Conservation (phyloP, 2,888 invertebrate species). For the Scaptomyza reducta region DNA sequence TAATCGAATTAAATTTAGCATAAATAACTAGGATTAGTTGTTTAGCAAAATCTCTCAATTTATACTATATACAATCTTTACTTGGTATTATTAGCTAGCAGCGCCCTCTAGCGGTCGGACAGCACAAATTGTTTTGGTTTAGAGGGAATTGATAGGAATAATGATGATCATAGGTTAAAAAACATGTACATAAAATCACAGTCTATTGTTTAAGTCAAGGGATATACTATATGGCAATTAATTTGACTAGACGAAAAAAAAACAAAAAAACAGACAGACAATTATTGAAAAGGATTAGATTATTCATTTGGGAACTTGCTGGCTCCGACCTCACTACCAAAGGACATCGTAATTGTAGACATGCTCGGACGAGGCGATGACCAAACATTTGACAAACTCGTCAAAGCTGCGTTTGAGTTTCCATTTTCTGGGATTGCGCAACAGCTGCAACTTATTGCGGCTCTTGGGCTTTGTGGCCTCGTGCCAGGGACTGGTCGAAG, state of each 20-base stretch:
- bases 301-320: neutral
- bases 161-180: slow-evolving; percentile 9
- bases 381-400: slow-evolving; percentile 69
- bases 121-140: neutral
- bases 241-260: slow-evolving; percentile 75
- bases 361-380: slow-evolving; percentile 70
- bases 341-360: slow-evolving; percentile 72
- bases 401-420: slow-evolving; percentile 69
- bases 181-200: slow-evolving; percentile 60
- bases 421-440: slow-evolving; percentile 79
- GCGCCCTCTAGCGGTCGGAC: slow-evolving; percentile 42
- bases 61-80: slow-evolving; percentile 55
- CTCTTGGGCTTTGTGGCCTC: slow-evolving; percentile 33
- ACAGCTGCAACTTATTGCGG: slow-evolving; percentile 51
- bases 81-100: slow-evolving; percentile 20
- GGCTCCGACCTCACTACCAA: slow-evolving; percentile 54
- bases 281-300: neutral
- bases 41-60: slow-evolving; percentile 32
- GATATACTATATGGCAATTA: slow-evolving; percentile 59
- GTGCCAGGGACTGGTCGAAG: slow-evolving; percentile 72
- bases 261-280: slow-evolving; percentile 41
- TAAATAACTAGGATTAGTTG: slow-evolving; percentile 46
- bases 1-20: slow-evolving; percentile 37
- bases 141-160: neutral
- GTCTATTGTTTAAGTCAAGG: slow-evolving; percentile 57